These are phyloP conservation scores for Spheniscus humboldti DNA, from an alignment of 2,797 vertebrate genomes.

Conservation along the genomic window DNA sequence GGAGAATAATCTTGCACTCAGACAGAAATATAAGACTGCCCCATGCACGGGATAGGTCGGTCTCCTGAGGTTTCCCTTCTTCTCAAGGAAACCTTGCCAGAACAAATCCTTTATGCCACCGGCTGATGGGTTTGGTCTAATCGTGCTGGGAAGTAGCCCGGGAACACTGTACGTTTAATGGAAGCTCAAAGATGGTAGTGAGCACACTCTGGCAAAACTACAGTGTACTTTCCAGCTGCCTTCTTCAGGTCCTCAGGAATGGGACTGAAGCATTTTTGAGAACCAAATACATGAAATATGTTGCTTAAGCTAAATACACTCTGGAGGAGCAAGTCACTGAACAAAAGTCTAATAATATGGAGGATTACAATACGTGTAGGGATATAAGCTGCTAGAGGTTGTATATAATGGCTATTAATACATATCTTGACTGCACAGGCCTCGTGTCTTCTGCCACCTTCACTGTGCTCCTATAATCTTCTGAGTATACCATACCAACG, in stretches of 20 bases:
- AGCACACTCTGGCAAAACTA: not conserved
- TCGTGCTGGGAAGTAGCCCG: not conserved
- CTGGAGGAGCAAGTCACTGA: not conserved
- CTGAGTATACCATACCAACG: not conserved
- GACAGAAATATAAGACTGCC: conserved; percentile 13
- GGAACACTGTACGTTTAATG: not conserved
- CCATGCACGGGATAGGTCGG: not conserved
- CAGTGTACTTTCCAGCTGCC: not conserved
- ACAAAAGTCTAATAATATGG: not conserved
- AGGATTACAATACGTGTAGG: not conserved
- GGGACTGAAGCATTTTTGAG: not conserved
- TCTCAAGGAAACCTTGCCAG: conserved; percentile 7
- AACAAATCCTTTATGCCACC: not conserved
- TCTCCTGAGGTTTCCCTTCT: conserved; percentile 1
- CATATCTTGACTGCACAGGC: not conserved
- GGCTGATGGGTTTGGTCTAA: not conserved
- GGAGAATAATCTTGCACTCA: not conserved
- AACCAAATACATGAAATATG: not conserved
- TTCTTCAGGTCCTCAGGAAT: not conserved
- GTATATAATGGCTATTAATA: not conserved
- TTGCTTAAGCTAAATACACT: not conserved
- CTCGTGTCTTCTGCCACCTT: not conserved
- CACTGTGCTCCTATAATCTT: not conserved
- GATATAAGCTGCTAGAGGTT: not conserved
- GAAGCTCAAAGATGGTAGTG: not conserved